A percentile compares a stretch with the other conserved stretches of the same genome.
phyloP scores from a whole-genome alignment of 37 sponge, comb jelly and placozoan species.

The Halichondria panicea region DNA sequence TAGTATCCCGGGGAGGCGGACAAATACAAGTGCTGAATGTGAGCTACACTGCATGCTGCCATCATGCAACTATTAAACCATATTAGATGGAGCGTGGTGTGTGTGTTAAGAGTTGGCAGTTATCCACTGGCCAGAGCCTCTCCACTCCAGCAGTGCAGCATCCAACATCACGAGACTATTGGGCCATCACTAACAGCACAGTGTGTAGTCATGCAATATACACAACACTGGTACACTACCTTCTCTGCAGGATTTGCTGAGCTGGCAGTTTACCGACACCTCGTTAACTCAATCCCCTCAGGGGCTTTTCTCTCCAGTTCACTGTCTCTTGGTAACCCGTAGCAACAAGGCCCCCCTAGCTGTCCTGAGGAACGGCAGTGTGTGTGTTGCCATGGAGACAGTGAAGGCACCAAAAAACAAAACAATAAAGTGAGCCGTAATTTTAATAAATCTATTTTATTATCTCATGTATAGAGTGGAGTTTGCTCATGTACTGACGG shows the following conservation, averaged over 20 bases:
- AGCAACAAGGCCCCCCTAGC: not conserved
- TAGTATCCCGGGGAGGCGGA: no score
- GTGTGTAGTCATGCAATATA: conserved; percentile 9
- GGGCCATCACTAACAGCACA: conserved; percentile 13
- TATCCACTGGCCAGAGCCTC: not conserved
- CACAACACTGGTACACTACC: not conserved
- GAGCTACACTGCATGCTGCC: not conserved
- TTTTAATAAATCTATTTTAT: no score
- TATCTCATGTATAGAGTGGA: no score
- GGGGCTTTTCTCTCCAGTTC: not conserved
- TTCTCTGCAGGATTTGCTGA: conserved; percentile 17
- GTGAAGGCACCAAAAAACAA: not conserved
- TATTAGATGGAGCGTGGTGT: conserved; percentile 1
- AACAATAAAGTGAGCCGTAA: no score
- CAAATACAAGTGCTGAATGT: no score
- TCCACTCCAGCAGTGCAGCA: conserved; percentile 5
- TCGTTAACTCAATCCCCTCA: not conserved
- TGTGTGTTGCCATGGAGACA: not conserved
- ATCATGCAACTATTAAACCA: not conserved
- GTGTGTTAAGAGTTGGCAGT: conserved; percentile 19
- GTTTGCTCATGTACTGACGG: no score
- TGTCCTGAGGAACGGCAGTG: not conserved
- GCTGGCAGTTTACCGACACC: not conserved
- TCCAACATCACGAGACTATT: not conserved
- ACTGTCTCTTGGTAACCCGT: not conserved